Evolutionary conservation across 2,797 vertebrate genomes (phyloP).

Genomic region (Fistularia commersonii): DNA sequence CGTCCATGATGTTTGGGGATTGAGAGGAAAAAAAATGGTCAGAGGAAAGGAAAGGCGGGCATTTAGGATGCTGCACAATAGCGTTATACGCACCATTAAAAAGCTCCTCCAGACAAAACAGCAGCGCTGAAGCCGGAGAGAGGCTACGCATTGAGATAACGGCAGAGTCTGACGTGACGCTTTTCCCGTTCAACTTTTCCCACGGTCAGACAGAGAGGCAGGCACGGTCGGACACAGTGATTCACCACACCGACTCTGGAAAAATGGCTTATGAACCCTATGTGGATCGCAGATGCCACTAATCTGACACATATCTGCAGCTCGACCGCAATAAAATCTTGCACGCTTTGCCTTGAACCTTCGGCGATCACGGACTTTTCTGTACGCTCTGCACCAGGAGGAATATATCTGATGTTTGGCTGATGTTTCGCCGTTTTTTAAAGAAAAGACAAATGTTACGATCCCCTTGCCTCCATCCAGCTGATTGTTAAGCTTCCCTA

Average conservation of each 20-base stretch:
- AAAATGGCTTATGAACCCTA: constrained; percentile 26
- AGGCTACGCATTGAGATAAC: too few species aligned
- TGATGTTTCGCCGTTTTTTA: too few species aligned
- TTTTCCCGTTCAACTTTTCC: constrained; percentile 58
- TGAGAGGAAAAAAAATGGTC: constrained; percentile 5
- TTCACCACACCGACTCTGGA: constrained; percentile 48
- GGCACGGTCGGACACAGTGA: constrained; percentile 35
- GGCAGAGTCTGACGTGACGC: too few species aligned
- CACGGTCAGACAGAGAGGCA: constrained; percentile 51
- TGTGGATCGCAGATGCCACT: constrained; percentile 14
- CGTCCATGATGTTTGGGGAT: constrained; percentile 13
- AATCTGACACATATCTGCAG: not conserved
- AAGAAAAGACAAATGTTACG: constrained; percentile 26
- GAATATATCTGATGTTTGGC: too few species aligned
- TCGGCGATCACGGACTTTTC: not conserved
- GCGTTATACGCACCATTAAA: constrained; percentile 16
- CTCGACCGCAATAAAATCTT: not conserved
- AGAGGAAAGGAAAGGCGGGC: constrained; percentile 3
- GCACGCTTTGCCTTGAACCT: not conserved
- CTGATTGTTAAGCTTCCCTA: constrained; percentile 17
- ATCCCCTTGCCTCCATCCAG: constrained; percentile 36
- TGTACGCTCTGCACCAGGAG: too few species aligned
- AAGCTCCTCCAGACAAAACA: constrained; percentile 25
- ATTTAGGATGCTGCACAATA: constrained; percentile 4
- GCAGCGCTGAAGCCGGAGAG: too few species aligned